Percentiles rank a stretch among this genome's conserved stretches.
These are phyloP conservation scores for Lutraria rhynchaena DNA, from an alignment of 1,140 invertebrate genomes.

Conservation along the genomic window DNA sequence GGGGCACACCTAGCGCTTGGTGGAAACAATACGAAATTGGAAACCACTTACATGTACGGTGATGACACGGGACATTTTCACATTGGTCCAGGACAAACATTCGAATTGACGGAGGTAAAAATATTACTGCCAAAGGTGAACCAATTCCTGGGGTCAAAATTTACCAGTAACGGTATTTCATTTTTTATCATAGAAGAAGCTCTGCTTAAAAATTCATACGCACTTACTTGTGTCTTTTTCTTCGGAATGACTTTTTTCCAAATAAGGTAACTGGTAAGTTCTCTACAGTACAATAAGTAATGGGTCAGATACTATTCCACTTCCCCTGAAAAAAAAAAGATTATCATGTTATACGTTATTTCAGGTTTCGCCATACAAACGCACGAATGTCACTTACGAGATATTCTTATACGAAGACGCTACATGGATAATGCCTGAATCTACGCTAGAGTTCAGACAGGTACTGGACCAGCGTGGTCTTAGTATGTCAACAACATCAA, in stretches of 20 bases:
- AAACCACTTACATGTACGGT: conserved; percentile 64
- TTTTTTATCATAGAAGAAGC: too few relatives aligned
- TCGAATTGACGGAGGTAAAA: conserved; percentile 69
- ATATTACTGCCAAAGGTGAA: background rate
- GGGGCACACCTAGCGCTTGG: conserved; percentile 69
- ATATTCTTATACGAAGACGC: conserved; percentile 71
- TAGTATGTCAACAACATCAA: conserved; percentile 58
- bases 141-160: too few relatives aligned
- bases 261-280: too few relatives aligned
- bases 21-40: conserved; percentile 62
- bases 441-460: conserved; percentile 68
- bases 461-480: conserved; percentile 56
- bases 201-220: too few relatives aligned
- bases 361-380: conserved; percentile 65
- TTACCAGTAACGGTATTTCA: too few relatives aligned
- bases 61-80: conserved; percentile 75
- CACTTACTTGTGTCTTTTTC: too few relatives aligned
- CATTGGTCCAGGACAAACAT: conserved; percentile 67
- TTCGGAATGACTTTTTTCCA: too few relatives aligned
- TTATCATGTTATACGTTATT: too few relatives aligned
- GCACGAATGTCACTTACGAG: conserved; percentile 70
- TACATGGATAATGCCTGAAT: conserved; percentile 69
- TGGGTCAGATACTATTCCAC: too few relatives aligned
- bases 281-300: too few relatives aligned
- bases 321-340: too few relatives aligned